These are phyloP conservation scores for Pelobates cultripes DNA, from an alignment of 2,797 vertebrate genomes.

Conservation along the genomic window DNA sequence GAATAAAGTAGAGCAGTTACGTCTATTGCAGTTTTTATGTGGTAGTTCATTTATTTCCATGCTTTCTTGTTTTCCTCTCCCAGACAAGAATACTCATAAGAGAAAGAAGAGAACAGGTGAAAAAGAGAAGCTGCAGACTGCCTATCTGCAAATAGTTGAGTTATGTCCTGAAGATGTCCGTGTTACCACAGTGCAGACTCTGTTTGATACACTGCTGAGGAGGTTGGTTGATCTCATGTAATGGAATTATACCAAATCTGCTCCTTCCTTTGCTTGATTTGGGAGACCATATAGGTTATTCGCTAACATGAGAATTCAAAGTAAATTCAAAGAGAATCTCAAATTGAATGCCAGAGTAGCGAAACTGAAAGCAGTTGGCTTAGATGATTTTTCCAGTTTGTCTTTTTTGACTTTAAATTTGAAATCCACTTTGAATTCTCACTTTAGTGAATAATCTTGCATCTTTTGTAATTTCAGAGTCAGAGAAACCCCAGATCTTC, in stretches of 20 bases:
- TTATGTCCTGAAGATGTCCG: constrained; percentile 32
- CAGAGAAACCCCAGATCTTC: constrained; percentile 44
- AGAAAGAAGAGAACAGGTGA: not conserved
- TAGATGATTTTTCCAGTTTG: too few relatives aligned
- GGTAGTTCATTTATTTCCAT: too few relatives aligned
- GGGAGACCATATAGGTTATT: not conserved
- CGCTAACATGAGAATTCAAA: too few relatives aligned
- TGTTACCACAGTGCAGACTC: not conserved
- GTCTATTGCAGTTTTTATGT: too few relatives aligned
- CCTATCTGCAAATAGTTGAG: not conserved
- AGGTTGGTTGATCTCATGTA: constrained; percentile 24
- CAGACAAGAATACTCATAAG: not conserved
- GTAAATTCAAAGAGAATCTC: too few relatives aligned
- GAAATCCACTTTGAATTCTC: too few relatives aligned
- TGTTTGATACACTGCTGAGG: constrained; percentile 14
- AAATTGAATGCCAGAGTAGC: too few relatives aligned
- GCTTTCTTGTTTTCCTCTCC: not conserved
- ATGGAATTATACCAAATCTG: not conserved
- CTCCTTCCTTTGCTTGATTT: not conserved
- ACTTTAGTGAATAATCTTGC: too few relatives aligned
- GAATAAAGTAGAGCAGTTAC: too few relatives aligned
- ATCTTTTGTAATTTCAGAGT: constrained; percentile 52
- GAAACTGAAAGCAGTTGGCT: too few relatives aligned
- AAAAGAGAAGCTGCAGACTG: not conserved
- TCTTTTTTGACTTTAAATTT: too few relatives aligned